Base-by-base conservation (phyloP, 2,888 invertebrate species). In the Drosophila picticornis region DNA sequence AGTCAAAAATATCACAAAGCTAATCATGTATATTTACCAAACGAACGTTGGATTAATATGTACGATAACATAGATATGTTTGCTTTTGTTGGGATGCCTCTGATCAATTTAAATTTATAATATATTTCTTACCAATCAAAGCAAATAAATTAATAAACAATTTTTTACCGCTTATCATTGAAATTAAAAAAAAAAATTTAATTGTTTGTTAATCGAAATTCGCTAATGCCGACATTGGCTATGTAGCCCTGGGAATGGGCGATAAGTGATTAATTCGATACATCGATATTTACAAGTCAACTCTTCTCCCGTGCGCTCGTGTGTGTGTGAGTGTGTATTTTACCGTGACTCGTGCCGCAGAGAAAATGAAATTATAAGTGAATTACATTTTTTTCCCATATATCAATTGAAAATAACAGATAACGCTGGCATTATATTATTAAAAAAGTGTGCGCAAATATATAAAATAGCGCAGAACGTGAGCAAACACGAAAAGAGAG, bases 331-430 rank as follows among this genome's bases (percentile, higher is more conserved):
- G 48, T 71, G 74, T 64, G 74, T 80, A 66, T 64, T 59, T 72
- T 81, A 62, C 51, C 55, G 72, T 75, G 61, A 82, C 71, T 83
- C 86, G 74, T 74, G 71, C 74, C 81, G 90, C 83, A 74, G 69
- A 73, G 55, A 73, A 76, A 70, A 72, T 60, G 59, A 65, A 84
- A 70, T 77, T 68, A 46, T 46, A 61, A 66, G 34, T 57, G 34
- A 69, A 67, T 59, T 43, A 68, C 48, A 61, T 25, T 11, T 16
- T 64, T 58, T 53, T 38, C 25, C 29, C 55, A 62, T 55, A 68
- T 19, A 52, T 59, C 55, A 52, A 55, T 65, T 19, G 13, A 40
- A 46, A 40, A 9, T 13, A 31, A 22, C 22, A 46, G 52, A 40
- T 61, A 32, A 19, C 46, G 48, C 27, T 53, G 48, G 29, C 48